Evolutionary conservation across 2,113 vertebrate species (phyloP).

Genomic region (Potamarius usumacintae): DNA sequence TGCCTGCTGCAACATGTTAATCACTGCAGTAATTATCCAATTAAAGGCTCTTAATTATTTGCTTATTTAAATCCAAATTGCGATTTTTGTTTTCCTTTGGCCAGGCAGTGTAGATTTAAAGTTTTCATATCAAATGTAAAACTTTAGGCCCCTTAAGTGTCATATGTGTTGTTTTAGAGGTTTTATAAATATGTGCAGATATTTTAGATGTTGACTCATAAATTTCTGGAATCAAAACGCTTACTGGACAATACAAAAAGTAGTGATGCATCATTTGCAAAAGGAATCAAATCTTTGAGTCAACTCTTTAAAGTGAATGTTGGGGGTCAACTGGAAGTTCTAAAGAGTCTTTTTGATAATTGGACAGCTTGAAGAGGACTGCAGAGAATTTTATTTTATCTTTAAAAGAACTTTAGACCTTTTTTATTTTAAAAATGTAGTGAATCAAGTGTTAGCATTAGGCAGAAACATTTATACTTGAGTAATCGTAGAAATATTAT

Average conservation of each 20-base stretch:
- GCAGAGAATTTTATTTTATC: too few relatives aligned
- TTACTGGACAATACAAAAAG: neutral
- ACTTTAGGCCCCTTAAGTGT: neutral
- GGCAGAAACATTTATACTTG: neutral
- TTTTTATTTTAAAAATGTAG: too few relatives aligned
- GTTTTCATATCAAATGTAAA: too few relatives aligned
- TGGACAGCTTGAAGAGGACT: too few relatives aligned
- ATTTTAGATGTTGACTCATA: neutral
- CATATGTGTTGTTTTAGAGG: neutral
- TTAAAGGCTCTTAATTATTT: too few relatives aligned
- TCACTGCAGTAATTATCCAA: too few relatives aligned
- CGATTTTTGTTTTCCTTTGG: too few relatives aligned
- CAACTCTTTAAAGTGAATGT: neutral
- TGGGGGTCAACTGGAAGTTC: neutral
- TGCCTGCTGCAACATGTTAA: too few relatives aligned
- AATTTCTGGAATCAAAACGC: neutral
- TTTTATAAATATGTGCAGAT: neutral
- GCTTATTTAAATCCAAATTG: too few relatives aligned
- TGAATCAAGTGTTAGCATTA: neutral
- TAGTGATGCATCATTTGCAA: neutral
- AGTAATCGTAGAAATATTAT: neutral
- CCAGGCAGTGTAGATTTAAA: too few relatives aligned
- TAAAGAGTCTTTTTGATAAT: neutral
- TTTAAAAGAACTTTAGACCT: too few relatives aligned
- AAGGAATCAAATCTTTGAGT: neutral